Conservation (phyloP, 2,888 invertebrate genomes). For the Proisotoma minuta region DNA sequence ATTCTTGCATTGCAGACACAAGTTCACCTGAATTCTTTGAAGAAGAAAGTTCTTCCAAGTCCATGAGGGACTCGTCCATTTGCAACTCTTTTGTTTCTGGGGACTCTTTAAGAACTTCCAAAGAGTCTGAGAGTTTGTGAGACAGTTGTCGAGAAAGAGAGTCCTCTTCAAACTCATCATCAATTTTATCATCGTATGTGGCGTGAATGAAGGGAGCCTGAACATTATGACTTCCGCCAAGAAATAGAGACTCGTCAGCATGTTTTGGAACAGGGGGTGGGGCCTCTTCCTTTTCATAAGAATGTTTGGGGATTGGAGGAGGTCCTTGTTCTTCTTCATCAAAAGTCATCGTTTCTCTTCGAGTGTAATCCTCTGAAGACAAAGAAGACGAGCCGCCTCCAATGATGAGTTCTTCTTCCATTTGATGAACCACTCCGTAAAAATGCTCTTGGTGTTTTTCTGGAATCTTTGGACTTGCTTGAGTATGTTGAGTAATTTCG, state of each 20-base stretch:
- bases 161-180: constrained; percentile 44
- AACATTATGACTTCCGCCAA: background rate
- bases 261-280: constrained; percentile 39
- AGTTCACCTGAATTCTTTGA: constrained; percentile 38
- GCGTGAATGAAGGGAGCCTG: constrained; percentile 20
- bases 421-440: background rate
- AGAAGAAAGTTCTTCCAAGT: constrained; percentile 44
- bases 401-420: background rate
- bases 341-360: constrained; percentile 24
- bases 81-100: constrained; percentile 40
- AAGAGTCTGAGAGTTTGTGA: constrained; percentile 42
- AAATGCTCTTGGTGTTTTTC: background rate
- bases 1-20: constrained; percentile 35
- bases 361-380: constrained; percentile 27
- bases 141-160: constrained; percentile 39
- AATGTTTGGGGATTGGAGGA: constrained; percentile 38
- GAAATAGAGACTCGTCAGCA: constrained; percentile 20
- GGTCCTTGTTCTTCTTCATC: constrained; percentile 8
- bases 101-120: constrained; percentile 45
- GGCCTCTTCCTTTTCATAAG: constrained; percentile 29
- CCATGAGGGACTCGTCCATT: constrained; percentile 44
- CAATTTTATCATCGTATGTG: constrained; percentile 35
- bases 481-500: background rate
- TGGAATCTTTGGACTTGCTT: constrained; percentile 13
- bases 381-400: background rate